Conservation (phyloP, 1,140 invertebrate species). For the Aphaenogaster ashmeadi region DNA sequence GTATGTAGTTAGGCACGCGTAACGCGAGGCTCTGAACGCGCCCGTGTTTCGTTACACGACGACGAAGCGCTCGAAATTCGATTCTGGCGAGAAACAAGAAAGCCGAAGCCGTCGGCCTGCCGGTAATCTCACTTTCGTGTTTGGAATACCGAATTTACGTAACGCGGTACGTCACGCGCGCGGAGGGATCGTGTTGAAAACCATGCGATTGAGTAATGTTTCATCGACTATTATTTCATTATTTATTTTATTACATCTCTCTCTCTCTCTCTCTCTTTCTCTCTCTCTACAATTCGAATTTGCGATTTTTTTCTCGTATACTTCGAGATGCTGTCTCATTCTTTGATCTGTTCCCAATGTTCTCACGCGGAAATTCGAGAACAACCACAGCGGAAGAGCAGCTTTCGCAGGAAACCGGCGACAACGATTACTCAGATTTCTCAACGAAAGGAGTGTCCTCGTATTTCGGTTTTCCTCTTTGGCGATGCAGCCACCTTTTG, state of each 20-base stretch:
- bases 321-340: background rate
- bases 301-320: background rate
- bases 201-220: background rate
- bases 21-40: conserved; percentile 73
- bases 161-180: conserved; percentile 35
- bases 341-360: background rate
- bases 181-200: conserved; percentile 14
- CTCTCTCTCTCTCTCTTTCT: background rate
- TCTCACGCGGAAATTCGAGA: conserved; percentile 72
- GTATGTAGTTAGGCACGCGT: conserved; percentile 74
- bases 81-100: conserved; percentile 76
- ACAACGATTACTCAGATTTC: conserved; percentile 79
- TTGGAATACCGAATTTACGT: conserved; percentile 74
- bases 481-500: conserved; percentile 49
- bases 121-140: conserved; percentile 73
- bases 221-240: background rate
- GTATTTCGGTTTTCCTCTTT: conserved; percentile 69
- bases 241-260: conserved; percentile 7
- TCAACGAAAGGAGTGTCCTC: conserved; percentile 78
- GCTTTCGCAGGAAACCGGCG: conserved; percentile 60
- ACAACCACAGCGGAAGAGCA: conserved; percentile 12
- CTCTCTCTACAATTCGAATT: background rate
- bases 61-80: conserved; percentile 75
- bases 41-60: conserved; percentile 75
- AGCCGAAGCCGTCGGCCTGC: conserved; percentile 57